phyloP scores from a whole-genome alignment of 2,888 invertebrate genomes.

The Petrolisthes manimaculis region DNA sequence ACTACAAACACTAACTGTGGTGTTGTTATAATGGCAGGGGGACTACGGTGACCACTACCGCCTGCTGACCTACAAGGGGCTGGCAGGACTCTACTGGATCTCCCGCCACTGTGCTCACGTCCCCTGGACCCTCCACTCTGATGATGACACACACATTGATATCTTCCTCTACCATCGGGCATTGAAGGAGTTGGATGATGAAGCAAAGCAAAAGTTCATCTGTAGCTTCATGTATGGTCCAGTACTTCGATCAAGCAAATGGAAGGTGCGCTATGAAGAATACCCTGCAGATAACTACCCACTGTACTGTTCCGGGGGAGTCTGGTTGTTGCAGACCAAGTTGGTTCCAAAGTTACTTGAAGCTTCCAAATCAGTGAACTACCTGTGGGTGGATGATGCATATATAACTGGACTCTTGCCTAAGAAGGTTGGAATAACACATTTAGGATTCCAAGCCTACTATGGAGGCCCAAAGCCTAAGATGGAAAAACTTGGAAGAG shows the following conservation, averaged over 20 bases:
- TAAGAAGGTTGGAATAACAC: constrained; percentile 28
- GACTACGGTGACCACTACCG: constrained; percentile 67
- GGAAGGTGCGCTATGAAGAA: constrained; percentile 68
- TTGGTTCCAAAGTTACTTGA: constrained; percentile 68
- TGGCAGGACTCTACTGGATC: constrained; percentile 67
- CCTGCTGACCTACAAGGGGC: constrained; percentile 67
- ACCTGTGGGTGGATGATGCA: constrained; percentile 74
- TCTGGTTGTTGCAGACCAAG: constrained; percentile 68
- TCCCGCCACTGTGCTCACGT: constrained; percentile 61
- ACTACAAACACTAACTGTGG: too few species aligned
- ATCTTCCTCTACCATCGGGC: constrained; percentile 30
- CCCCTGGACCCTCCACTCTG: constrained; percentile 66
- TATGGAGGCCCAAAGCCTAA: constrained; percentile 18
- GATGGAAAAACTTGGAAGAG: not conserved
- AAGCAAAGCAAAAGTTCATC: constrained; percentile 17
- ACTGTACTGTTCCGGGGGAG: constrained; percentile 68
- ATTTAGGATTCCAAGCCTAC: constrained; percentile 17
- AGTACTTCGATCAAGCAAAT: constrained; percentile 68
- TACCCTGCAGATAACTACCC: constrained; percentile 68
- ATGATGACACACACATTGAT: constrained; percentile 67
- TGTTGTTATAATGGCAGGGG: constrained; percentile 52
- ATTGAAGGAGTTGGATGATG: constrained; percentile 20
- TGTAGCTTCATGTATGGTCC: constrained; percentile 41
- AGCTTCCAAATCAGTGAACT: constrained; percentile 68
- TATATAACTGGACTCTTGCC: constrained; percentile 71